Evolutionary conservation across 2,888 invertebrate species (phyloP), one percentile per base, ranked within the genome.

Genomic region (Mythimna albipuncta): DNA sequence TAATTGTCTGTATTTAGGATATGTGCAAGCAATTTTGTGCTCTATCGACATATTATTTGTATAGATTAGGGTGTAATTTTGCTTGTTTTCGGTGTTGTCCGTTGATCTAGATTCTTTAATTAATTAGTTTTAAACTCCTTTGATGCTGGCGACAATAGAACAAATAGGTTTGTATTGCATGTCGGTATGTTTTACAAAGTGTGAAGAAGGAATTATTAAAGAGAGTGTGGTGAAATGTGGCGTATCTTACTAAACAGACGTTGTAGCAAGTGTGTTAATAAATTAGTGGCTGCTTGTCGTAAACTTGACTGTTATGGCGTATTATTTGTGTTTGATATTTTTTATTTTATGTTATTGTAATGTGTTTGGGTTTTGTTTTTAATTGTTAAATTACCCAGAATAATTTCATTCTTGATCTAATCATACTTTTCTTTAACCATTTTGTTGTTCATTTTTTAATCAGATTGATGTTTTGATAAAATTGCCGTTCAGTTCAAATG

Each of bases 61-160:
- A 72, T 70, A 58, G 64, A 44, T 70, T 67, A 64, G 63, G 65
- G 59, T 64, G 59, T 68, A 77, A 62, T 74, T 77, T 79, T 38
- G 72, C 64, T 65, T 77, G 82, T 72, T 72, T 65, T 72, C 75
- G 55, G 57, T 55, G 44, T 72, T 75, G 82, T 82, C 59, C 74
- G 75, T 82, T 80, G 89, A 79, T 77, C 85, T 82, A 84, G 86
- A 86, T 86, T 83, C 85, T 83, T 84, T 86, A 89, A 89, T 89
- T 89, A 86, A 88, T 88, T 85, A 84, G 74, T 74, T 84, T 81
- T 81, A 80, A 81, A 79, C 80, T 85, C 77, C 86, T 89, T 89
- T 89, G 86, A 88, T 86, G 85, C 74, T 86, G 59, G 77, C 72
- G 79, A 76, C 81, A 80, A 79, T 81, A 72, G 68, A 81, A 82